phyloP scores from a whole-genome alignment of 1,140 invertebrate species.

The Condylostylus longicornis region DNA sequence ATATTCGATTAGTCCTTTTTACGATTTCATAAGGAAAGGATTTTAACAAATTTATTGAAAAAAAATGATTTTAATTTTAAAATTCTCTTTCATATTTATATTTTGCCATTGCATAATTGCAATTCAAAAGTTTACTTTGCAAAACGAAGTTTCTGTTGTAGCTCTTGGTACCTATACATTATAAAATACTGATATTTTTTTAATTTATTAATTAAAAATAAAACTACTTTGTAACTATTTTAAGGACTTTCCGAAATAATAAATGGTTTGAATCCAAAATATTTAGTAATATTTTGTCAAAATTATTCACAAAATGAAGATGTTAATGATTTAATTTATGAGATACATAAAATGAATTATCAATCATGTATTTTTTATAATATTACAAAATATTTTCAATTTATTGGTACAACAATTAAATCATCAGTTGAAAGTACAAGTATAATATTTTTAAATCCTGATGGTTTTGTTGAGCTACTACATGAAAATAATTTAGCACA shows the following conservation, averaged over 20 bases:
- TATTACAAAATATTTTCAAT: constrained; percentile 18
- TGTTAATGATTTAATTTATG: constrained; percentile 20
- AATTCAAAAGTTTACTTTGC: too few species aligned
- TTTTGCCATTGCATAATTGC: too few species aligned
- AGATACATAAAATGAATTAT: constrained; percentile 18
- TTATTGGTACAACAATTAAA: constrained; percentile 21
- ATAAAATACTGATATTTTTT: too few species aligned
- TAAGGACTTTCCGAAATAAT: constrained; percentile 26
- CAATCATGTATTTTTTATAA: constrained; percentile 25
- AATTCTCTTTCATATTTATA: too few species aligned
- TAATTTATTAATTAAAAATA: too few species aligned
- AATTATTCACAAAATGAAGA: not conserved
- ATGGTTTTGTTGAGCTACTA: constrained; percentile 14
- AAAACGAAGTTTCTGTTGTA: too few species aligned
- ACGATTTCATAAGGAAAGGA: too few species aligned
- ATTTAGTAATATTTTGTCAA: constrained; percentile 15
- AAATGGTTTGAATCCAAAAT: constrained; percentile 15
- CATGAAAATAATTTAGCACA: constrained; percentile 19
- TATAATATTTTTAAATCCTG: constrained; percentile 21
- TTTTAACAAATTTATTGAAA: too few species aligned
- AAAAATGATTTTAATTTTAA: too few species aligned
- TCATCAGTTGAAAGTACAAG: constrained; percentile 26
- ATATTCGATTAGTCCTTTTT: too few species aligned
- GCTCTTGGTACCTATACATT: too few species aligned
- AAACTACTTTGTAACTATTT: too few species aligned